phyloP scores from a whole-genome alignment of 2,113 vertebrate genomes.

The Falco punctatus region DNA sequence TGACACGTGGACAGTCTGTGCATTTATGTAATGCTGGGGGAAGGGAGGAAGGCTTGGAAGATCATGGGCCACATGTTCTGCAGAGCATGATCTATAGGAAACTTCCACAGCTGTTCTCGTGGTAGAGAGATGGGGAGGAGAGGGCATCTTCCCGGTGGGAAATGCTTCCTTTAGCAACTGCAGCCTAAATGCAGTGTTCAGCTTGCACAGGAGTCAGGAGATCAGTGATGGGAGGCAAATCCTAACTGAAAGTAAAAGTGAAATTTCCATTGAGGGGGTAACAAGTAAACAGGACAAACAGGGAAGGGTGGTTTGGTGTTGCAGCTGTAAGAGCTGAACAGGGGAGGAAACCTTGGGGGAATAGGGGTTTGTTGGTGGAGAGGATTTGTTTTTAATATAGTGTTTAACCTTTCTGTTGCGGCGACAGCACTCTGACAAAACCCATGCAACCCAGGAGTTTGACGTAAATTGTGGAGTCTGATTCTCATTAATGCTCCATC shows the following conservation, averaged over 20 bases:
- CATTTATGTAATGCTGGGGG: constrained; percentile 65
- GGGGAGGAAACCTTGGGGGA: not conserved
- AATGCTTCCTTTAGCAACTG: not conserved
- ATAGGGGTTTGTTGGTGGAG: not conserved
- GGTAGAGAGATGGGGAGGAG: not conserved
- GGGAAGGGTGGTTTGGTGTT: not conserved
- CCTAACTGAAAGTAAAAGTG: not conserved
- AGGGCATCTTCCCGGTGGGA: not conserved
- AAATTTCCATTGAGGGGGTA: not conserved
- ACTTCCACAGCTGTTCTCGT: constrained; percentile 1
- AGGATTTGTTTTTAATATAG: not conserved
- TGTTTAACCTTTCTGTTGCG: not conserved
- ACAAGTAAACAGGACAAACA: not conserved
- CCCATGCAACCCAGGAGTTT: not conserved
- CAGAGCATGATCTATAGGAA: not conserved
- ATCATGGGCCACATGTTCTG: not conserved
- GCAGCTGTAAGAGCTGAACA: not conserved
- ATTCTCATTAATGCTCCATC: constrained; percentile 53
- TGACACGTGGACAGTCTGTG: constrained; percentile 12
- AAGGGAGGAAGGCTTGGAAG: constrained; percentile 38
- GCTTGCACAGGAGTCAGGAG: not conserved
- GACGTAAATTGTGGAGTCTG: constrained; percentile 54
- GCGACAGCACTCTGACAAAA: not conserved
- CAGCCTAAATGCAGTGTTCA: not conserved
- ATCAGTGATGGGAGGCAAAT: not conserved